A percentile compares a stretch with the other conserved stretches of the same genome.
Conservation (phyloP, 2,888 invertebrate genomes). For the Timandra comae region DNA sequence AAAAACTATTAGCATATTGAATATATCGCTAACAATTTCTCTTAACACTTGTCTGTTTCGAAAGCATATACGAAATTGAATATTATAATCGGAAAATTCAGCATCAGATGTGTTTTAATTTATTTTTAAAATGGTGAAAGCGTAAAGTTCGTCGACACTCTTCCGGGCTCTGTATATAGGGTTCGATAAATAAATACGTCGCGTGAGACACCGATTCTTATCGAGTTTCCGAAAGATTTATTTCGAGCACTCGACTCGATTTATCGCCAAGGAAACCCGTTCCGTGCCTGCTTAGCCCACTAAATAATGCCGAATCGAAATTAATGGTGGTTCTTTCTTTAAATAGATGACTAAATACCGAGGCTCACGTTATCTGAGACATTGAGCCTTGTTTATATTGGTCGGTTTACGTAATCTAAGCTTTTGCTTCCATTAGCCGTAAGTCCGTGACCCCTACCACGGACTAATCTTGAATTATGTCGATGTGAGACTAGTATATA, state of each 20-base stretch:
- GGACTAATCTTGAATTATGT: slow-evolving; percentile 18
- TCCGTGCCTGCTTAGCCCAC: slow-evolving; percentile 70
- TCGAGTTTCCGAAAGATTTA: slow-evolving; percentile 70
- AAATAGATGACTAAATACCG: slow-evolving; percentile 74
- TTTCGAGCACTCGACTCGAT: slow-evolving; percentile 63
- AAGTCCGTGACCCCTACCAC: slow-evolving; percentile 39
- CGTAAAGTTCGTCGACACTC: slow-evolving; percentile 47
- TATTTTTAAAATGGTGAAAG: slow-evolving; percentile 44
- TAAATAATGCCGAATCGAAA: slow-evolving; percentile 69
- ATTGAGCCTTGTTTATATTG: slow-evolving; percentile 57
- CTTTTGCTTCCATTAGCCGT: slow-evolving; percentile 58
- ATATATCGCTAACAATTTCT: not conserved
- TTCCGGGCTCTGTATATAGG: slow-evolving; percentile 56
- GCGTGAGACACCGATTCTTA: slow-evolving; percentile 74
- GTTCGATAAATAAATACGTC: slow-evolving; percentile 61
- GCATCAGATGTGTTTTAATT: slow-evolving; percentile 10
- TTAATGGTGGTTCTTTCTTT: slow-evolving; percentile 69
- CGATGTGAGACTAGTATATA: too few species aligned
- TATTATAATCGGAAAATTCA: slow-evolving; percentile 17
- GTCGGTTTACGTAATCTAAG: slow-evolving; percentile 60
- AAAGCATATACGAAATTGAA: slow-evolving; percentile 12
- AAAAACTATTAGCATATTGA: too few species aligned
- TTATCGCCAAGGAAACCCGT: slow-evolving; percentile 70
- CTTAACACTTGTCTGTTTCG: slow-evolving; percentile 5
- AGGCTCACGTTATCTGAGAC: slow-evolving; percentile 62